Evolutionary conservation across 2,797 vertebrate species (phyloP), one percentile per base, ranked within the genome.

Genomic region (Propithecus deckenii): DNA sequence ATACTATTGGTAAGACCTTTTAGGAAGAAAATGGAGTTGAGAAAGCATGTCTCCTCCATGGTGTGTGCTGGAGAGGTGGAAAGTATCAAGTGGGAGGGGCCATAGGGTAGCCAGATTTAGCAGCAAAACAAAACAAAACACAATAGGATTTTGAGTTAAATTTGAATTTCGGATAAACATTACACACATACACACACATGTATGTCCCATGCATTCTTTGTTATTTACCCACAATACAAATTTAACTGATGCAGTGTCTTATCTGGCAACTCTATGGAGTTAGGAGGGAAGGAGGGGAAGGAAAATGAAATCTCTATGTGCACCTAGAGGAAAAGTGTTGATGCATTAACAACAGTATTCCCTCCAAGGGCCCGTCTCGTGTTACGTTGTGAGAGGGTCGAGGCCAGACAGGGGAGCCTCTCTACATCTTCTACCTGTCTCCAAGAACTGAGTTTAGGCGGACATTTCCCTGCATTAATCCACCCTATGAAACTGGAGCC

Each of bases 161-260:
- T 76, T 88, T 74, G 32, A 91, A 91, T 91, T 95, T 95, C 69
- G 78, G 25, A 92, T 65, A 71, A 74, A 38, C 30, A 75, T 59
- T 57, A 55, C 15, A 76, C 38, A 72, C 76, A 23, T 38, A 65
- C 6, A 76, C 38, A 63, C 28, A 61, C 59, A 63, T 6, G 13
- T 59, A 79, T 67, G 12, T 55, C 17, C 41, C 78, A 71, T 67
- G 32, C 18, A 41, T 38, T 72, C 63, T 84, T 63, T 90, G 10
- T 78, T 97, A 52, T 90, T 96, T 86, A 69, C 63, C 46, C 76
- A 52, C 2, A 89, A 48, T 84, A 67, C 35, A 83, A 61, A 86
- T 52, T 75, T 88, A 76, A 76, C 17, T 38, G 83, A 41, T 81
- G 32, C 48, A 83, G 2, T 79, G 50, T 79, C 91, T 94, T 84